Evolutionary conservation across 1,140 invertebrate genomes (phyloP), one percentile per base, ranked within the genome.

Genomic region (Subanguina moxae): DNA sequence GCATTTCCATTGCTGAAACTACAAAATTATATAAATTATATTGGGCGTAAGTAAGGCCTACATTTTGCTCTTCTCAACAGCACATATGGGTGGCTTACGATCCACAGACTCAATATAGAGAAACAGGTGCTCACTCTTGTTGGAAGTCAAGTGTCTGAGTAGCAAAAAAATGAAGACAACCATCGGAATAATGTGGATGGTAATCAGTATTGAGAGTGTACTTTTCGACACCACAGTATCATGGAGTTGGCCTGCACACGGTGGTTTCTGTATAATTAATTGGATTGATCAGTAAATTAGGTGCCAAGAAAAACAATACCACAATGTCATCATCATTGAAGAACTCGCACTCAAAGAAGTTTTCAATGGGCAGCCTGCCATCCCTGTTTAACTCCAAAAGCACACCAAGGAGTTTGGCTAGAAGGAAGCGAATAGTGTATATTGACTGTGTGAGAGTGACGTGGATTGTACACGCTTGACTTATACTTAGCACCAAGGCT

Each of bases 251-350:
- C 76, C 76, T 15, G 76, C 74, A 64, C 76, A 77, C 0, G 76
- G 75, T 15, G 76, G 76, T 27, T 77, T 77, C 73, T 75, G 21
- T 38, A 62, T 57, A 64, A 38, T n/a, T n/a, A n/a, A n/a, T n/a
- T n/a, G n/a, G n/a, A n/a, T n/a, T n/a, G n/a, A n/a, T n/a, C n/a
- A n/a, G n/a, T n/a, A 38, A 38, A 38, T 11, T 38, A 38, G 32
- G 32, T 38, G 3, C 11, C 3, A 5, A 38, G 11, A 38, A 38
- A 5, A 38, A 38, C 32, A 38, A n/a, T 59, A 76, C 75, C 57
- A 76, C 74, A 62, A 76, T 76, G 57, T 76, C 76, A 48, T 77
- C 76, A 42, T 77, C 76, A 57, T 77, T 77, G 64, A 78, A 80
- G 64, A 76, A 76, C 62, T 77, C 76, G 42, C 76, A 77, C n/a